Percentiles rank a stretch among this genome's conserved stretches.
These are phyloP conservation scores for Pegoplata infirma DNA, from an alignment of 2,888 invertebrate genomes.

Conservation along the genomic window DNA sequence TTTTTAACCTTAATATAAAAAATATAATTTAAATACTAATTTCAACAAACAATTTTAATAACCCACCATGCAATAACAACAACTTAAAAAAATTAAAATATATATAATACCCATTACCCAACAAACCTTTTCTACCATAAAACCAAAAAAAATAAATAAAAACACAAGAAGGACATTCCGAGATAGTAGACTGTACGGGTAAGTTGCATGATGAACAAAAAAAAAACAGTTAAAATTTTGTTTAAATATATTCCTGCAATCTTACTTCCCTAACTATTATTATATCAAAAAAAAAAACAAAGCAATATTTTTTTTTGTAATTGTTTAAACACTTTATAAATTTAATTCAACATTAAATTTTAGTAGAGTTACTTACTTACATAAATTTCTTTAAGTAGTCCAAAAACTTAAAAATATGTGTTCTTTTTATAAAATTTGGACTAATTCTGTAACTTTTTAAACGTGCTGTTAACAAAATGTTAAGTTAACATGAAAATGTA, in stretches of 20 bases:
- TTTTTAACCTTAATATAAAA: neutral
- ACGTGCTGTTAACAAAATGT: no score
- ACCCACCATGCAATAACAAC: slow-evolving; percentile 29
- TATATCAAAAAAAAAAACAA: no score
- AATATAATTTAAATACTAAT: neutral
- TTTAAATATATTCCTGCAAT: slow-evolving; percentile 53
- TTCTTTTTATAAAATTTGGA: slow-evolving; percentile 44
- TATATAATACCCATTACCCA: slow-evolving; percentile 31
- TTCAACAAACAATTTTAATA: slow-evolving; percentile 13
- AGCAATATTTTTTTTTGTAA: slow-evolving; percentile 64
- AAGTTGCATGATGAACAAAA: slow-evolving; percentile 77
- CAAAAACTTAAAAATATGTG: slow-evolving; percentile 31
- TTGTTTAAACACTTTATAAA: slow-evolving; percentile 61
- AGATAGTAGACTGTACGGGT: slow-evolving; percentile 93
- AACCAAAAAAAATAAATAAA: no score
- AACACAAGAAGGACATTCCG: slow-evolving; percentile 89
- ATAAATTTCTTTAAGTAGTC: slow-evolving; percentile 41
- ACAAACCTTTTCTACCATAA: slow-evolving; percentile 51
- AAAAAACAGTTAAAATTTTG: slow-evolving; percentile 14
- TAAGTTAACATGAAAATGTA: no score
- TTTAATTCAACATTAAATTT: slow-evolving; percentile 17
- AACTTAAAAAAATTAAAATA: slow-evolving; percentile 29
- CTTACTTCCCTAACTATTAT: slow-evolving; percentile 64
- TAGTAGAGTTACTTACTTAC: slow-evolving; percentile 20
- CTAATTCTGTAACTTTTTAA: no score